A percentile compares a stretch with the other conserved stretches of the same genome.
phyloP scores from a whole-genome alignment of 2,888 invertebrate genomes.

The Drosophila neonasuta region DNA sequence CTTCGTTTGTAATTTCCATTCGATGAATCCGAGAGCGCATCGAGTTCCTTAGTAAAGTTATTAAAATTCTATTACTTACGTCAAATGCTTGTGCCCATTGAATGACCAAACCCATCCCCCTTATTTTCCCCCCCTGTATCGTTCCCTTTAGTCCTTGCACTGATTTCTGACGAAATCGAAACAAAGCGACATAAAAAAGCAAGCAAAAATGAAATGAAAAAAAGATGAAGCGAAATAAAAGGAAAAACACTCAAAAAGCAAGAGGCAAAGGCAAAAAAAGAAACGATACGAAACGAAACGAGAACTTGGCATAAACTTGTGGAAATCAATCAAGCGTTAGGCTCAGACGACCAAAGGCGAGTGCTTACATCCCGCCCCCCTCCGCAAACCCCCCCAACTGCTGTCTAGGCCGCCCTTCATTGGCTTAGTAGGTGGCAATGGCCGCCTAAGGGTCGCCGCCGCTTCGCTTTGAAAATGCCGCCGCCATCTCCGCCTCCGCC shows the following conservation, averaged over 20 bases:
- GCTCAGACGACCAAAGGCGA: slow-evolving; percentile 15
- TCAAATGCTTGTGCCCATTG: slow-evolving; percentile 22
- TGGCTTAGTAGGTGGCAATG: slow-evolving; percentile 46
- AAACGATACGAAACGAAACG: background rate
- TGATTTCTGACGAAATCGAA: slow-evolving; percentile 44
- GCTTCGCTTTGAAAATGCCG: slow-evolving; percentile 41
- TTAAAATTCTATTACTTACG: slow-evolving; percentile 67
- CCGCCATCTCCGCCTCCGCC: background rate
- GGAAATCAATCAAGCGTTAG: slow-evolving; percentile 68
- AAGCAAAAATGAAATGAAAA: slow-evolving; percentile 7
- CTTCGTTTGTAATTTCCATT: slow-evolving; percentile 20
- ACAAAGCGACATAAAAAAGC: slow-evolving; percentile 32
- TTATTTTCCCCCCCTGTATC: background rate
- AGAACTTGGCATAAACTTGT: slow-evolving; percentile 60
- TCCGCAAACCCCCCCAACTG: background rate
- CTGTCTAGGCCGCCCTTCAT: background rate
- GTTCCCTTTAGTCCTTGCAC: slow-evolving; percentile 5
- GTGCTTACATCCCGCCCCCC: background rate
- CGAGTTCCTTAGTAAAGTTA: slow-evolving; percentile 47
- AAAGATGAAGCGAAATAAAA: slow-evolving; percentile 12
- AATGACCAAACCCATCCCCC: background rate
- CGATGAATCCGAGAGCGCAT: slow-evolving; percentile 13
- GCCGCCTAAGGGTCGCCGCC: slow-evolving; percentile 49
- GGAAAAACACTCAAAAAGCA: slow-evolving; percentile 31
- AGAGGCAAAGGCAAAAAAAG: background rate